phyloP scores from a whole-genome alignment of 2,888 invertebrate species.

The Orchesella flavescens region DNA sequence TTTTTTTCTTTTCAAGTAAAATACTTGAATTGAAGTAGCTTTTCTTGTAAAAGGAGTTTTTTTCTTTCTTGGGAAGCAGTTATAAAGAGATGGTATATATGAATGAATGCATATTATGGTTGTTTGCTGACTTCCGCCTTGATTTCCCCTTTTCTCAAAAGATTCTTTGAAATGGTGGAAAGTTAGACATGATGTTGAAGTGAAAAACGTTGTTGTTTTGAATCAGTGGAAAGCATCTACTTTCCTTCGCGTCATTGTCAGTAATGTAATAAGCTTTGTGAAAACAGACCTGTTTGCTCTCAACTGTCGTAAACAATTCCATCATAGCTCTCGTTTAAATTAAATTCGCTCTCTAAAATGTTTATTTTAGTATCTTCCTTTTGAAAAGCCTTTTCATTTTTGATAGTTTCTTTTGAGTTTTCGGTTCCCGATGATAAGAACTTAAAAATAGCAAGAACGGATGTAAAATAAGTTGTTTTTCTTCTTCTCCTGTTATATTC shows the following conservation, averaged over 20 bases:
- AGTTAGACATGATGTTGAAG: constrained; percentile 27
- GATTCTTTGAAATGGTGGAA: constrained; percentile 19
- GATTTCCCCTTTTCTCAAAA: constrained; percentile 7
- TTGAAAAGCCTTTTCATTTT: neutral
- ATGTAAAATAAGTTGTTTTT: constrained; percentile 13
- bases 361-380: neutral
- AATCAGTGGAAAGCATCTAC: constrained; percentile 6
- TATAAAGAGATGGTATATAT: neutral
- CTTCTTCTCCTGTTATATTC: no score
- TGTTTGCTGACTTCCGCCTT: constrained; percentile 18
- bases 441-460: neutral
- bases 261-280: neutral
- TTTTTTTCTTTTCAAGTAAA: no score
- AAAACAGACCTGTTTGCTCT: no score
- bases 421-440: neutral
- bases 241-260: neutral
- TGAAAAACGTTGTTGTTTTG: constrained; percentile 18
- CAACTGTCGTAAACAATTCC: no score
- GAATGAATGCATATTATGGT: neutral
- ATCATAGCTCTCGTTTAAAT: no score
- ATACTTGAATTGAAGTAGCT: neutral
- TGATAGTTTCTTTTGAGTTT: neutral
- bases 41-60: neutral
- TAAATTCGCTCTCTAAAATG: neutral
- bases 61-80: neutral